Evolutionary conservation across 1,140 invertebrate genomes (phyloP).

Genomic region (Diabrotica virgifera): DNA sequence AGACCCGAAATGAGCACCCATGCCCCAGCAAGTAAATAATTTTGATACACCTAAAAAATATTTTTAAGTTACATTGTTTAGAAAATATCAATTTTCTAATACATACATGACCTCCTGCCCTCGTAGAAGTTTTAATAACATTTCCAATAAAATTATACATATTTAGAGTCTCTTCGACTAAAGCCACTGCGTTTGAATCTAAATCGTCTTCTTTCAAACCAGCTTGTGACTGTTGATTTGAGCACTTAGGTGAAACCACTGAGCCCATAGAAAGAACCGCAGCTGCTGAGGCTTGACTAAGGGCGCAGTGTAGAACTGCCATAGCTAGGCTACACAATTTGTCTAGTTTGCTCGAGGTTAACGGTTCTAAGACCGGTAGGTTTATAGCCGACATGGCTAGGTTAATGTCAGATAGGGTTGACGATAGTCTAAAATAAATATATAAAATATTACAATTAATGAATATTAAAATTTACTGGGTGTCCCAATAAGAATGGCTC

Average conservation of each 20-base stretch:
- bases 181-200: constrained; percentile 64
- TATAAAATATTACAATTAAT: neutral
- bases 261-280: constrained; percentile 65
- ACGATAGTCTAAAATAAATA: constrained; percentile 62
- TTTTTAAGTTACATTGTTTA: neutral
- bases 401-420: constrained; percentile 77
- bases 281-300: constrained; percentile 66
- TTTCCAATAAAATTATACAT: constrained; percentile 79
- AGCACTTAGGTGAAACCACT: constrained; percentile 60
- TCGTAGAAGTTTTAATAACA: constrained; percentile 77
- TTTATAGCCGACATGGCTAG: constrained; percentile 79
- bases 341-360: constrained; percentile 75
- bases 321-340: constrained; percentile 77
- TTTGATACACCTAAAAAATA: constrained; percentile 72
- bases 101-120: constrained; percentile 83
- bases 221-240: constrained; percentile 42
- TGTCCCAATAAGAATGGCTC: too few relatives aligned
- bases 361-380: constrained; percentile 81
- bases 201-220: constrained; percentile 60
- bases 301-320: constrained; percentile 75
- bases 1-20: constrained; percentile 84
- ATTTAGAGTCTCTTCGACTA: constrained; percentile 73
- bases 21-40: constrained; percentile 80
- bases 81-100: neutral
- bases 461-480: too few relatives aligned